Conservation (phyloP, 2,888 invertebrate genomes). For the Mesorhabditis belari region DNA sequence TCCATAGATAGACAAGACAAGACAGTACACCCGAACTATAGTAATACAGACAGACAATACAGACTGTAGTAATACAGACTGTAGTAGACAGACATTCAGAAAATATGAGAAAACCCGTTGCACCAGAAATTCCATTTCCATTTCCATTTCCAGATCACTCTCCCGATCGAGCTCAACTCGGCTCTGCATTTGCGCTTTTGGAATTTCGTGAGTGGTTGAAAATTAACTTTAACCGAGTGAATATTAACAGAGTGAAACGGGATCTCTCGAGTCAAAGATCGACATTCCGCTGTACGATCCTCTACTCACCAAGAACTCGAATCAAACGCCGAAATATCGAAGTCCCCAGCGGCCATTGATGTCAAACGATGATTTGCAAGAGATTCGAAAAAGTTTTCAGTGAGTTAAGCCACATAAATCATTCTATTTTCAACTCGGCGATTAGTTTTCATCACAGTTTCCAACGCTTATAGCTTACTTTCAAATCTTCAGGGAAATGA, state of each 20-base stretch:
- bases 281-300: not conserved
- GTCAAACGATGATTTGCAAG: not conserved
- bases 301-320: too few relatives aligned
- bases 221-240: not conserved
- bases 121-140: not conserved
- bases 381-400: not conserved
- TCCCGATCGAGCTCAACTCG: conserved; percentile 22
- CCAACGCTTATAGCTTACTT: too few relatives aligned
- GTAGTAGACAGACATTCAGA: too few relatives aligned
- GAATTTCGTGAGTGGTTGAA: conserved; percentile 7
- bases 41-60: too few relatives aligned
- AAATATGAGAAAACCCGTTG: too few relatives aligned
- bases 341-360: not conserved
- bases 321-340: not conserved
- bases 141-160: conserved; percentile 7
- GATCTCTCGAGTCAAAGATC: too few relatives aligned
- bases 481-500: not conserved
- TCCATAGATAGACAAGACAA: too few relatives aligned
- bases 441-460: too few relatives aligned
- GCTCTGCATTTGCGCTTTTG: conserved; percentile 25
- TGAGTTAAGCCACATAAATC: not conserved
- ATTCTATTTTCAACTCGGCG: not conserved
- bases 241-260: too few relatives aligned
- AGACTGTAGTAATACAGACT: too few relatives aligned
- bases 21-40: too few relatives aligned